Evolutionary conservation across 2,113 vertebrate species (phyloP).

Genomic region (Clupea harengus): DNA sequence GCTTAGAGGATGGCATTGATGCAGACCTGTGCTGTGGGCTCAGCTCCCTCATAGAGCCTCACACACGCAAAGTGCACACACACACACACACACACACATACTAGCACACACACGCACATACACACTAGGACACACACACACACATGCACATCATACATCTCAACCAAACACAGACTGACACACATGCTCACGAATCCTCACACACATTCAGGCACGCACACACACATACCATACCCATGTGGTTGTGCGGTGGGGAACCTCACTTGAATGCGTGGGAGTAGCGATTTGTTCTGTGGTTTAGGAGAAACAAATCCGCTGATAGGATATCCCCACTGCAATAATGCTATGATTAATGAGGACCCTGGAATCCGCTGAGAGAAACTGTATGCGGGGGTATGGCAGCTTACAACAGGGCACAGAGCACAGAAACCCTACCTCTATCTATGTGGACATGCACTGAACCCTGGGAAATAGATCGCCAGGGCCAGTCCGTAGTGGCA

Average conservation of each 20-base stretch:
- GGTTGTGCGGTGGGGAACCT: not conserved
- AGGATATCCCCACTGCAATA: conserved; percentile 32
- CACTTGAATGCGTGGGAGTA: not conserved
- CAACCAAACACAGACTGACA: not conserved
- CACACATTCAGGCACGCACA: not conserved
- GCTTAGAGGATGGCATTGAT: conserved; percentile 2
- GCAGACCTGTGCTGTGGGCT: not conserved
- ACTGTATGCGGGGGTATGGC: conserved; percentile 32
- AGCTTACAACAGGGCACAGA: not conserved
- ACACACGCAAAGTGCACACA: not conserved
- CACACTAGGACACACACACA: not conserved
- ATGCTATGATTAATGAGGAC: conserved; percentile 43
- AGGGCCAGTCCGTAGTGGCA: not conserved
- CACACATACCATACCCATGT: not conserved
- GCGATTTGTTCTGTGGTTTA: conserved; percentile 39
- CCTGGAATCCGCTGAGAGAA: conserved; percentile 23
- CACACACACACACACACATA: not conserved
- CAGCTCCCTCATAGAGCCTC: not conserved
- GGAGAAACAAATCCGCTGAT: conserved; percentile 39
- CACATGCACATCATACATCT: not conserved
- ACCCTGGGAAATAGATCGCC: not conserved
- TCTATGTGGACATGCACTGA: not conserved
- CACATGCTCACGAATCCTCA: not conserved
- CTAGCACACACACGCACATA: not conserved
- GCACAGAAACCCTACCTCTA: not conserved